Evolutionary conservation across 2,113 vertebrate genomes (phyloP), one percentile per base, ranked within the genome.

Genomic region (Phrynosoma blainvillii): DNA sequence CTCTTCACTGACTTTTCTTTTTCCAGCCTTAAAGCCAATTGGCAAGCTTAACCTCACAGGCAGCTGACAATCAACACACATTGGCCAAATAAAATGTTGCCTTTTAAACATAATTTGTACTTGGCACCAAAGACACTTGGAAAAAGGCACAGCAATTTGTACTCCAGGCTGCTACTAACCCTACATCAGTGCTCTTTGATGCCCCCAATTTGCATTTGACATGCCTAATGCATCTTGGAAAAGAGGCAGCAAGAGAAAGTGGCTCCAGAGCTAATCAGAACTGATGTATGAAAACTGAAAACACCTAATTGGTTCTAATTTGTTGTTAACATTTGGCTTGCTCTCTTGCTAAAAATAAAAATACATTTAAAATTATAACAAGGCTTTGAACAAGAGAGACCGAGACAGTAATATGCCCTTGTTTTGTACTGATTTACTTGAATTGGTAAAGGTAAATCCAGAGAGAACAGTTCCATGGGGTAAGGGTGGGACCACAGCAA

Each of bases 81-180:
- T 65, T 32, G 79, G 92, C 91, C 94, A 95, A 95, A 88, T 90
- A 95, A 95, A 94, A 94, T 88, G 93, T 7, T 84, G 90, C 90
- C 90, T 92, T 95, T 92, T 91, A 95, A 93, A 93, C 68, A 82
- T 89, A 92, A 95, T 95, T 94, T 95, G 80, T 85, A 91, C 89
- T 94, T 96, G 93, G 94, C 91, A 90, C 66, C 8, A 70, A 88
- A 62, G 13, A 71, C 47, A 25, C 0, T 5, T 83, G 89, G 56
- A 88, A 86, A 84, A 94, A 92, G 52, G 76, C 82, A 40, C 25
- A 59, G 66, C 89, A 91, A 95, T 95, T 94, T 95, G 82, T 87
- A 90, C 88, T 93, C 94, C 80, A 82, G 71, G 84, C 88, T 85
- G 88, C 90, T 89, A 79, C 30, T 54, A 95, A 86, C 85, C 84